Conservation (phyloP, 2,797 vertebrate species). For the Halcyon smyrnensis region DNA sequence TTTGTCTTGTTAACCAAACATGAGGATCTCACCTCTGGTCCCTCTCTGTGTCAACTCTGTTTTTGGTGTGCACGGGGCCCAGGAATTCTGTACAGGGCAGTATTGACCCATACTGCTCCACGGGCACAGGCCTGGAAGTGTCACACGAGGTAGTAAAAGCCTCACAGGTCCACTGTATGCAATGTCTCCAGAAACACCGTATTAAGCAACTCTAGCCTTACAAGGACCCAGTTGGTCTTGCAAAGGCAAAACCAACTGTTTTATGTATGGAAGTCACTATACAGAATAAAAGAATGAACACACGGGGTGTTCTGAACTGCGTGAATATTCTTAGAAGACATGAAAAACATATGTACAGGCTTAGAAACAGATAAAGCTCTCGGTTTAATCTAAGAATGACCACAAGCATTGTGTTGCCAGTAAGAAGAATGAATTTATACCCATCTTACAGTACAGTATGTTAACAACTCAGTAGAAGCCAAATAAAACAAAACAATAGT, state of each 20-base stretch:
- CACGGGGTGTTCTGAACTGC: not conserved
- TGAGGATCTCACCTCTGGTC: not conserved
- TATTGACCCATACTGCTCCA: not conserved
- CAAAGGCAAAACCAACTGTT: not conserved
- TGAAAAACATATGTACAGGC: fast-evolving
- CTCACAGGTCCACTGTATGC: not conserved
- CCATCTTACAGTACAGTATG: not conserved
- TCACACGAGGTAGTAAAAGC: fast-evolving
- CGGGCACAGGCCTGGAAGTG: not conserved
- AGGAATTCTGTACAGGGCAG: not conserved
- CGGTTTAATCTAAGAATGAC: not conserved
- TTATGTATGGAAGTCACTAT: not conserved
- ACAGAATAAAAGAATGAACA: not conserved
- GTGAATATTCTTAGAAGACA: not conserved
- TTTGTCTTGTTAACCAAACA: not conserved
- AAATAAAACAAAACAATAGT: not conserved
- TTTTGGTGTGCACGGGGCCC: fast-evolving
- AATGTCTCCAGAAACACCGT: fast-evolving
- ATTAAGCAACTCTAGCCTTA: not conserved
- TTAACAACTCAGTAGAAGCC: not conserved
- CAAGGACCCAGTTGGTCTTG: not conserved
- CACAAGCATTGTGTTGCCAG: not conserved
- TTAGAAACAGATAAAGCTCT: not conserved
- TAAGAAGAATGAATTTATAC: not conserved
- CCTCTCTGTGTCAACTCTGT: not conserved